phyloP scores from a whole-genome alignment of 1,140 invertebrate species.

The Apis dorsata region DNA sequence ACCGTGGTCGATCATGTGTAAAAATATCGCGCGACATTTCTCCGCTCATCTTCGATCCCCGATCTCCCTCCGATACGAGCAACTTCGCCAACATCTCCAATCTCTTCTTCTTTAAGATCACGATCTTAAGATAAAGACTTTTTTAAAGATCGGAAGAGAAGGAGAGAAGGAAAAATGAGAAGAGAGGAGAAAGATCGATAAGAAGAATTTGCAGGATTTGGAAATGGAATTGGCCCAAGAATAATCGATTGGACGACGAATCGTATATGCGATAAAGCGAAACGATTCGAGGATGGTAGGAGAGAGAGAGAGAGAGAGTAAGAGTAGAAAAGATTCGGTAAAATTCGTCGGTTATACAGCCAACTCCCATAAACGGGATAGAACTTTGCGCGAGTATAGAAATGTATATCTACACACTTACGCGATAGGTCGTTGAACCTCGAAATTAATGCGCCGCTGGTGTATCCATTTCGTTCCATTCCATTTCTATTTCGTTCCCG shows the following conservation, averaged over 20 bases:
- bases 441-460: slow-evolving; percentile 69
- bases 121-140: no score
- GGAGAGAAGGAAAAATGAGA: no score
- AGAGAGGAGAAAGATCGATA: no score
- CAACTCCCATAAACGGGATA: not conserved
- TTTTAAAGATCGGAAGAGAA: no score
- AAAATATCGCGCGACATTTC: slow-evolving; percentile 66
- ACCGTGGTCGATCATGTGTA: slow-evolving; percentile 58
- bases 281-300: not conserved
- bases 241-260: no score
- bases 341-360: not conserved
- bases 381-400: slow-evolving; percentile 63
- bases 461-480: slow-evolving; percentile 34
- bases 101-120: no score
- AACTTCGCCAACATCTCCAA: no score
- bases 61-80: no score
- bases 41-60: no score
- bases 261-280: not conserved
- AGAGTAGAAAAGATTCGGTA: not conserved
- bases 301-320: no score
- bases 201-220: no score
- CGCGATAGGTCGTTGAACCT: slow-evolving; percentile 70
- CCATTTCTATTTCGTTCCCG: not conserved
- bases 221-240: no score
- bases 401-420: slow-evolving; percentile 44